Percentiles rank a stretch among this genome's conserved stretches.
These are phyloP conservation scores for Turnix velox DNA, from an alignment of 2,113 vertebrate species.

Conservation along the genomic window DNA sequence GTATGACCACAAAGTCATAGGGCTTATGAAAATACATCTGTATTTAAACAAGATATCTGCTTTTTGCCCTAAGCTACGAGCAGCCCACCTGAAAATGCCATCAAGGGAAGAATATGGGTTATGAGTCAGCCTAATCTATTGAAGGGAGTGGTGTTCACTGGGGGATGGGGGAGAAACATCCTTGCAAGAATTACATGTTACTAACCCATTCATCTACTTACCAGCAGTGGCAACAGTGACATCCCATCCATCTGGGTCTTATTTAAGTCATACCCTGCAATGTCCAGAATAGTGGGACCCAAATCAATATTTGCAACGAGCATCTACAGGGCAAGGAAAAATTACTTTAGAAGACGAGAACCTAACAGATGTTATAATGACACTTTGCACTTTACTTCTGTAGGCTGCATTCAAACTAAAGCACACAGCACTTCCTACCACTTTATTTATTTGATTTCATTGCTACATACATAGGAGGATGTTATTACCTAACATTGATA, in stretches of 20 bases:
- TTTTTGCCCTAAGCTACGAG: background rate
- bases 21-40: background rate
- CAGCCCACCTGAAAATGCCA: background rate
- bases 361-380: background rate
- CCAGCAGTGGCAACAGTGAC: constrained; percentile 89
- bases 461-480: background rate
- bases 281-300: constrained; percentile 94
- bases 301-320: constrained; percentile 93
- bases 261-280: constrained; percentile 84
- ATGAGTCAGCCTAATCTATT: background rate
- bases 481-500: background rate
- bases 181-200: background rate
- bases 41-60: background rate
- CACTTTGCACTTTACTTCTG: background rate
- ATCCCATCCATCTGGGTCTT: constrained; percentile 95
- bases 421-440: background rate
- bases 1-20: background rate
- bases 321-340: constrained; percentile 69
- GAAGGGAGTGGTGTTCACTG: background rate
- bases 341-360: background rate
- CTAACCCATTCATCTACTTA: constrained; percentile 51
- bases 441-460: background rate
- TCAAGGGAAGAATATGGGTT: background rate
- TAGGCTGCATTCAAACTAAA: background rate
- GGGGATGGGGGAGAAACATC: background rate